Evolutionary conservation across 2,113 vertebrate genomes (phyloP).

Genomic region (Charadrius vociferus): DNA sequence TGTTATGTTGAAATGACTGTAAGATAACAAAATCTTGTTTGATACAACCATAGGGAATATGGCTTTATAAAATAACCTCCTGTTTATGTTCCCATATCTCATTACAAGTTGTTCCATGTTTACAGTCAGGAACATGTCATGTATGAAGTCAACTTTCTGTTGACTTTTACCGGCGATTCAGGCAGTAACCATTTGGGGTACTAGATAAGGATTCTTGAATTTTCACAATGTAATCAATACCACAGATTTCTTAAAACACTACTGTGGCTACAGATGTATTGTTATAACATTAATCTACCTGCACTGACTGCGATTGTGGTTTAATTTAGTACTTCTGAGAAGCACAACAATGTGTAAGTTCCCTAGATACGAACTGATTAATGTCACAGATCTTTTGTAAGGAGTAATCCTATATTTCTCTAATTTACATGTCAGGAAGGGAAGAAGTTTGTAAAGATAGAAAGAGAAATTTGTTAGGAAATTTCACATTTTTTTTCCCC

Average conservation of each 20-base stretch:
- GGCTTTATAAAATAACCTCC: neutral
- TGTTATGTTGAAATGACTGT: neutral
- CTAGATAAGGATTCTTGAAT: neutral
- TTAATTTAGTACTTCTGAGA: neutral
- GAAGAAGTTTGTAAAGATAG: neutral
- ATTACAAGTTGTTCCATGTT: neutral
- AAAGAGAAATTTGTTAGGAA: neutral
- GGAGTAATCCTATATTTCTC: neutral
- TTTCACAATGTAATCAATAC: neutral
- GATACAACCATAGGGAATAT: neutral
- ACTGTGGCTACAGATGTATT: neutral
- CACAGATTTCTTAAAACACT: neutral
- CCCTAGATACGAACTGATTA: neutral
- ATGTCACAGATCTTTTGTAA: neutral
- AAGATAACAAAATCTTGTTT: neutral
- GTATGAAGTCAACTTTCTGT: neutral
- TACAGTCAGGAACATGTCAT: neutral
- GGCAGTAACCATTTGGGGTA: neutral
- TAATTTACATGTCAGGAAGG: neutral
- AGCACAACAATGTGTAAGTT: neutral
- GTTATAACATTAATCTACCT: neutral
- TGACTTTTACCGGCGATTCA: neutral
- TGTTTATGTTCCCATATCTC: neutral
- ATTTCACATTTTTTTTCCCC: rapidly evolving
- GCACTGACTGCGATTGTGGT: neutral